Conservation (phyloP, 2,113 vertebrate genomes). For the Heptranchias perlo region DNA sequence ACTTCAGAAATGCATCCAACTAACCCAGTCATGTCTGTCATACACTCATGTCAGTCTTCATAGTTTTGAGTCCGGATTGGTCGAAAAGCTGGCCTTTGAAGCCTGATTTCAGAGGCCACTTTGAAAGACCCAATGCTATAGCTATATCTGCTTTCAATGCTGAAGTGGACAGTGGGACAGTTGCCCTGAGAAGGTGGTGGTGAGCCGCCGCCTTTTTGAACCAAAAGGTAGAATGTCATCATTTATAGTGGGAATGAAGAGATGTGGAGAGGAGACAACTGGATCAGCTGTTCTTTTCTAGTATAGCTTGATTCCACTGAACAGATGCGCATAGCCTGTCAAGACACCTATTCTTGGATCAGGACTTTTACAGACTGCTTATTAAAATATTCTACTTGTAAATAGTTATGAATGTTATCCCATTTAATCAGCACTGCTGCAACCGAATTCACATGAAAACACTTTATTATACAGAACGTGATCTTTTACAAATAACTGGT, state of each 20-base stretch:
- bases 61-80: background rate
- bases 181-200: background rate
- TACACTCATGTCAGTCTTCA: background rate
- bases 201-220: background rate
- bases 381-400: background rate
- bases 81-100: background rate
- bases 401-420: background rate
- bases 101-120: background rate
- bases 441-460: background rate
- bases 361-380: background rate
- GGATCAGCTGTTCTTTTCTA: background rate
- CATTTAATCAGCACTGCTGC: background rate
- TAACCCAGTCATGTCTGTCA: background rate
- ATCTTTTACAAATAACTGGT: background rate
- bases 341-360: background rate
- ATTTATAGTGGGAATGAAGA: background rate
- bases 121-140: too few relatives aligned
- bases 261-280: background rate
- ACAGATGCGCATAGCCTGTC: background rate
- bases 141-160: background rate
- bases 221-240: background rate
- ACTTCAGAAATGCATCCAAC: background rate
- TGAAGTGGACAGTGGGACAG: background rate
- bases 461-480: background rate
- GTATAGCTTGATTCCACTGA: background rate